Conservation (phyloP, 2,797 vertebrate species). For the Poeciliopsis infans region DNA sequence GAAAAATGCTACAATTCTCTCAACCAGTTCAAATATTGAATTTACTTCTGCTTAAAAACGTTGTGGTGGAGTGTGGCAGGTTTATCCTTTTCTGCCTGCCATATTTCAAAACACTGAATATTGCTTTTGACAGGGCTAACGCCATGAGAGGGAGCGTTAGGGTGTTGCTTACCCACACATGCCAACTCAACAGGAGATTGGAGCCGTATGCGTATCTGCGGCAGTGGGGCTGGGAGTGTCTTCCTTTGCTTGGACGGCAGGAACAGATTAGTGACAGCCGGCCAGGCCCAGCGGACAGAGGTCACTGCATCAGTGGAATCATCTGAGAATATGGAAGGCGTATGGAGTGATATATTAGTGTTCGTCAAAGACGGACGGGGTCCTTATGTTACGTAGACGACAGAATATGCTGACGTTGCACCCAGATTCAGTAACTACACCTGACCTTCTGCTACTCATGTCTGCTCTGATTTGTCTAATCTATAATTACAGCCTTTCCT, state of each 20-base stretch:
- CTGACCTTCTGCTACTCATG: constrained; percentile 61
- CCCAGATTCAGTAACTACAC: constrained; percentile 52
- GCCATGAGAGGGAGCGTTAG: constrained; percentile 31
- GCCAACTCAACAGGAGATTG: constrained; percentile 53
- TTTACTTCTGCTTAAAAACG: constrained; percentile 45
- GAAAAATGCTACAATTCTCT: constrained; percentile 37
- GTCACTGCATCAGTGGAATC: constrained; percentile 67
- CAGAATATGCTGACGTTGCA: constrained; percentile 56
- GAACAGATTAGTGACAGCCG: constrained; percentile 74
- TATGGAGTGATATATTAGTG: constrained; percentile 41
- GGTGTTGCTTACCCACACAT: constrained; percentile 52
- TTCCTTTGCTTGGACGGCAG: constrained; percentile 69
- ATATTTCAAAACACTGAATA: constrained; percentile 34
- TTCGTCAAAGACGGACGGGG: constrained; percentile 34
- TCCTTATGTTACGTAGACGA: constrained; percentile 44
- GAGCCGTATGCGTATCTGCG: constrained; percentile 55
- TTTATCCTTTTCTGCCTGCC: constrained; percentile 41
- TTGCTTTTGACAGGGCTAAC: constrained; percentile 53
- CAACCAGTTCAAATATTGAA: constrained; percentile 41
- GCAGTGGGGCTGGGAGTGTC: constrained; percentile 58
- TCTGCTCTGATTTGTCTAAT: constrained; percentile 53
- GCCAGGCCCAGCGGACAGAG: constrained; percentile 74
- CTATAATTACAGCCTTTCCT: constrained; percentile 55
- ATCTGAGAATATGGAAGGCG: constrained; percentile 40
- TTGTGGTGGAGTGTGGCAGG: constrained; percentile 29